Percentiles rank a stretch among this genome's conserved stretches.
Evolutionary conservation across 2,113 vertebrate species (phyloP).

Genomic region (Meleagris gallopavo): DNA sequence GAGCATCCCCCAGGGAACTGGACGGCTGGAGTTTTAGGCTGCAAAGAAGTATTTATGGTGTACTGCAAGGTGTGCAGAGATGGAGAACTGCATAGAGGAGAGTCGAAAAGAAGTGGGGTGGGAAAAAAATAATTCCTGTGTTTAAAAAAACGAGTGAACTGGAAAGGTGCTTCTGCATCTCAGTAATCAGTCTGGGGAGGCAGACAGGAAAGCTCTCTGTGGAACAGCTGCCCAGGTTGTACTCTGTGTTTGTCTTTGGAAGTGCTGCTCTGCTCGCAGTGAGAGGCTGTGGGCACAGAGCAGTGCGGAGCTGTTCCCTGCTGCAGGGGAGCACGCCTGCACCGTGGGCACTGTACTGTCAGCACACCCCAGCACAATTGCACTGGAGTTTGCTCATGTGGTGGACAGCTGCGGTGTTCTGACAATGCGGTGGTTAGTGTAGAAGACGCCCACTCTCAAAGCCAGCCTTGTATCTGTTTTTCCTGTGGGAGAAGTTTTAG

Average conservation of each 20-base stretch:
- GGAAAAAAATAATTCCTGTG: no score
- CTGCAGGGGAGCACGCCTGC: background rate
- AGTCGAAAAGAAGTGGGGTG: rapidly evolving
- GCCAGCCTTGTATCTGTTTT: constrained; percentile 59
- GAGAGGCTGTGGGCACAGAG: rapidly evolving
- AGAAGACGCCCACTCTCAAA: constrained; percentile 53
- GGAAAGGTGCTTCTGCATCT: rapidly evolving
- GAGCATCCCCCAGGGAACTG: rapidly evolving
- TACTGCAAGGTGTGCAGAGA: rapidly evolving
- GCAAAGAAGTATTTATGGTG: rapidly evolving
- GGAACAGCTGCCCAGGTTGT: background rate
- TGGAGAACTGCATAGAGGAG: rapidly evolving
- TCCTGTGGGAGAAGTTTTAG: constrained; percentile 60
- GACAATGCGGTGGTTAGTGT: background rate
- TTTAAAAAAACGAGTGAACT: background rate
- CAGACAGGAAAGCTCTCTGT: rapidly evolving
- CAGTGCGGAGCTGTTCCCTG: rapidly evolving
- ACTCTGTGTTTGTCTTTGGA: rapidly evolving
- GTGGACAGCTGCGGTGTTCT: constrained; percentile 61
- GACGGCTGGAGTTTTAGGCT: background rate
- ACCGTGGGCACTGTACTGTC: background rate
- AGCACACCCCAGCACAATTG: background rate
- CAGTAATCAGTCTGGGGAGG: background rate
- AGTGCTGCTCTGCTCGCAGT: rapidly evolving
- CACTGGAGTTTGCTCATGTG: constrained; percentile 28